These are phyloP conservation scores for Zelostemma sp. DNA, from an alignment of 1,140 invertebrate species.

Conservation along the genomic window DNA sequence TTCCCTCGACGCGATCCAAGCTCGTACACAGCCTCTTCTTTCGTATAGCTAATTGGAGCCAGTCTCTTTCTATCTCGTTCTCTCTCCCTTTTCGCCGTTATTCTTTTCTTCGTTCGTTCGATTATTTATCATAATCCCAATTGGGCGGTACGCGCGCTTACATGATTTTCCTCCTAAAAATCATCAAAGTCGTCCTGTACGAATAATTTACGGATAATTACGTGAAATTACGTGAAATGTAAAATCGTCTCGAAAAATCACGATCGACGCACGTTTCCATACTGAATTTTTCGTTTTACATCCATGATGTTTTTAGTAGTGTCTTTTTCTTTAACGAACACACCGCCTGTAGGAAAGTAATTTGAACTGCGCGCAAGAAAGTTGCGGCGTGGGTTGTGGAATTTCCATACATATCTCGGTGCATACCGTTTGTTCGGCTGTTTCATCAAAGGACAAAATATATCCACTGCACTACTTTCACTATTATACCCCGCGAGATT, in stretches of 20 bases:
- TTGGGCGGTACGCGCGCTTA: background rate
- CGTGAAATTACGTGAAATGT: too few relatives aligned
- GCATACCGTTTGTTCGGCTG: background rate
- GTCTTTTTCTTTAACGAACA: background rate
- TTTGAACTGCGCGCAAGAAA: background rate
- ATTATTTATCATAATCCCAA: slow-evolving; percentile 11
- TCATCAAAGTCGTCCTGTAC: background rate
- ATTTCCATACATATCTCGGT: background rate
- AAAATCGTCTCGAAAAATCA: too few relatives aligned
- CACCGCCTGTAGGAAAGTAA: background rate
- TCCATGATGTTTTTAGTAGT: background rate
- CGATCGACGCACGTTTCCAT: too few relatives aligned
- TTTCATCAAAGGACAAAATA: background rate
- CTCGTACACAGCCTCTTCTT: slow-evolving; percentile 43
- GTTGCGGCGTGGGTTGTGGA: slow-evolving; percentile 1
- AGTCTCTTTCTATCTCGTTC: slow-evolving; percentile 35
- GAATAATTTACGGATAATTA: too few relatives aligned
- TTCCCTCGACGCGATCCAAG: slow-evolving; percentile 44
- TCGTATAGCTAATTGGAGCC: slow-evolving; percentile 50
- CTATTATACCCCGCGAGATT: background rate
- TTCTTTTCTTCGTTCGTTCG: slow-evolving; percentile 1
- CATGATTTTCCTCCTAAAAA: background rate
- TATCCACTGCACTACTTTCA: background rate
- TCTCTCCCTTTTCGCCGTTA: slow-evolving; percentile 13
- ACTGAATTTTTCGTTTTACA: background rate